Evolutionary conservation across 2,888 invertebrate genomes (phyloP).

Genomic region (Patella ulyssiponensis): DNA sequence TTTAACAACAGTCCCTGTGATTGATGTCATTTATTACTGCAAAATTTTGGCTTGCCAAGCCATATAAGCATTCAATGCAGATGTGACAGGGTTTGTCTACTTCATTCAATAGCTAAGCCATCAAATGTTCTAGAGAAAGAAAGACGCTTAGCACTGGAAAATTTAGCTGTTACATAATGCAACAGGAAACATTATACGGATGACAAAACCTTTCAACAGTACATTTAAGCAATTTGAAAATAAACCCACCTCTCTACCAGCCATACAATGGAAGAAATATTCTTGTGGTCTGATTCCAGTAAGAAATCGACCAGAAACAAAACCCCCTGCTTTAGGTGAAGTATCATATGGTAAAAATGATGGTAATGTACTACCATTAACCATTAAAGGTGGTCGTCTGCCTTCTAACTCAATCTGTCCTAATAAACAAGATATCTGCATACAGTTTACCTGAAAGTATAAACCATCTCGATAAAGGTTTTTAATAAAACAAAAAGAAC

Average conservation of each 20-base stretch:
- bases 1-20: too few species aligned
- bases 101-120: too few species aligned
- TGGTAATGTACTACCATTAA: slow-evolving; percentile 90
- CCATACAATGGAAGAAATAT: slow-evolving; percentile 99
- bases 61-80: too few species aligned
- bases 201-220: neutral
- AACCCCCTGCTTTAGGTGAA: slow-evolving; percentile 94
- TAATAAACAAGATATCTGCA: slow-evolving; percentile 97
- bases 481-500: too few species aligned
- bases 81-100: too few species aligned
- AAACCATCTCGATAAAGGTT: slow-evolving; percentile 1
- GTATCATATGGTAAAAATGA: slow-evolving; percentile 91
- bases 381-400: slow-evolving; percentile 93
- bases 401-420: slow-evolving; percentile 99
- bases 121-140: too few species aligned
- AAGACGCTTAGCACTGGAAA: too few species aligned
- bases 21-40: too few species aligned
- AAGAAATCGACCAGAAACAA: slow-evolving; percentile 95
- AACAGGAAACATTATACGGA: too few species aligned
- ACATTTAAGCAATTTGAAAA: neutral
- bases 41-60: too few species aligned
- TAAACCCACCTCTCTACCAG: slow-evolving; percentile 89
- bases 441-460: slow-evolving; percentile 82
- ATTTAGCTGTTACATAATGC: too few species aligned
- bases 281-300: slow-evolving; percentile 99